phyloP scores from a whole-genome alignment of 2,888 invertebrate species.

The Lasioglossum malachurum region DNA sequence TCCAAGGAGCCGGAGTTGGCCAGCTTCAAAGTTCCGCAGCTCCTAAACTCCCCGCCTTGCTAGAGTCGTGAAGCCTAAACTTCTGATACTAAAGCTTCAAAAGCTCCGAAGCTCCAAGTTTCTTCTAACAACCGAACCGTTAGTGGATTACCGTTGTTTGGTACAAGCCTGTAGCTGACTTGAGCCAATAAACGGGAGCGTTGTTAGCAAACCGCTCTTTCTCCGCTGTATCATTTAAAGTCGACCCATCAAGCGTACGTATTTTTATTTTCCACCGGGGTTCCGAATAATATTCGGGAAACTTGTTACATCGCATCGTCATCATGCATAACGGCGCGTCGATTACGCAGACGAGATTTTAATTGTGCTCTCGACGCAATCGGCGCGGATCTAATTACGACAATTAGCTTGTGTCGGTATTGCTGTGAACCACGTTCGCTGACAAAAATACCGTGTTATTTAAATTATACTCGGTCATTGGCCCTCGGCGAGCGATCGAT shows the following conservation, averaged over 20 bases:
- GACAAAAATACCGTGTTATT: constrained; percentile 64
- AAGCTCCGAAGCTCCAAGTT: constrained; percentile 4
- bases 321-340: constrained; percentile 26
- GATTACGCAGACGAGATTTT: constrained; percentile 60
- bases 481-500: constrained; percentile 58
- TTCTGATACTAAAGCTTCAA: constrained; percentile 11
- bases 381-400: constrained; percentile 63
- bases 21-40: not conserved
- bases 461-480: constrained; percentile 65
- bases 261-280: not conserved
- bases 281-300: not conserved
- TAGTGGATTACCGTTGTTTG: constrained; percentile 2
- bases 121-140: constrained; percentile 14
- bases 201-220: not conserved
- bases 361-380: constrained; percentile 61
- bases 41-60: constrained; percentile 8
- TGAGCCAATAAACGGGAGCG: constrained; percentile 9
- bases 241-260: fast-evolving
- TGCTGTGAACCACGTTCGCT: constrained; percentile 45
- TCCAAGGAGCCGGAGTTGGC: not conserved
- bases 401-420: constrained; percentile 58
- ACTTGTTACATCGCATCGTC: constrained; percentile 2
- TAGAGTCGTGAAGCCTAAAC: not conserved
- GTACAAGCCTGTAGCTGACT: not conserved
- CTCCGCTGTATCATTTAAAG: not conserved